Evolutionary conservation across 1,140 invertebrate species (phyloP).

Genomic region (Teleopsis dalmanni): DNA sequence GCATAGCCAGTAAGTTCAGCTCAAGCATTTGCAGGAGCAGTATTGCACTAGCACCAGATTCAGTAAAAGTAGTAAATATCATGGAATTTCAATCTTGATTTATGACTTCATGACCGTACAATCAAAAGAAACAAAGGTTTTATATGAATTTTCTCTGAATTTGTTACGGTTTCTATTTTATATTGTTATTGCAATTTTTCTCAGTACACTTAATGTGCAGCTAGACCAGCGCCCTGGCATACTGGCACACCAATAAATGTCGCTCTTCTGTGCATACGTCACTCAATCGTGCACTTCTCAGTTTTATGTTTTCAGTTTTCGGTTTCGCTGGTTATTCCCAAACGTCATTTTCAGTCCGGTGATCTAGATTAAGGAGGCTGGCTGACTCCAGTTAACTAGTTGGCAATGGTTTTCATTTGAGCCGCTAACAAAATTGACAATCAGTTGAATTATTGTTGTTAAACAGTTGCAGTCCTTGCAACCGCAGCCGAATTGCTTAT

Average conservation of each 20-base stretch:
- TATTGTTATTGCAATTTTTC: slow-evolving; percentile 1
- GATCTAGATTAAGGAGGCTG: neutral
- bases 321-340: too few species aligned
- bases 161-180: slow-evolving; percentile 10
- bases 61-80: neutral
- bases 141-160: too few species aligned
- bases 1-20: neutral
- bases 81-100: slow-evolving; percentile 12
- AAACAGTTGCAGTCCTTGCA: slow-evolving; percentile 9
- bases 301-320: too few species aligned
- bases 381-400: neutral
- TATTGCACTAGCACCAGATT: neutral
- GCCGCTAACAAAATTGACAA: slow-evolving; percentile 13
- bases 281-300: too few species aligned
- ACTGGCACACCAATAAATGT: slow-evolving; percentile 6
- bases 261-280: slow-evolving; percentile 9
- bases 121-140: too few species aligned
- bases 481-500: neutral
- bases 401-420: slow-evolving; percentile 2
- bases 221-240: neutral
- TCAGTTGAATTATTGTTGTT: slow-evolving; percentile 17
- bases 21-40: neutral
- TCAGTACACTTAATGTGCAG: neutral
- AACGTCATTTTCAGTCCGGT: neutral
- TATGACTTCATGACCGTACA: slow-evolving; percentile 18